Base-by-base conservation (phyloP, 2,888 invertebrate genomes). In the Tryphoninae sp. region DNA sequence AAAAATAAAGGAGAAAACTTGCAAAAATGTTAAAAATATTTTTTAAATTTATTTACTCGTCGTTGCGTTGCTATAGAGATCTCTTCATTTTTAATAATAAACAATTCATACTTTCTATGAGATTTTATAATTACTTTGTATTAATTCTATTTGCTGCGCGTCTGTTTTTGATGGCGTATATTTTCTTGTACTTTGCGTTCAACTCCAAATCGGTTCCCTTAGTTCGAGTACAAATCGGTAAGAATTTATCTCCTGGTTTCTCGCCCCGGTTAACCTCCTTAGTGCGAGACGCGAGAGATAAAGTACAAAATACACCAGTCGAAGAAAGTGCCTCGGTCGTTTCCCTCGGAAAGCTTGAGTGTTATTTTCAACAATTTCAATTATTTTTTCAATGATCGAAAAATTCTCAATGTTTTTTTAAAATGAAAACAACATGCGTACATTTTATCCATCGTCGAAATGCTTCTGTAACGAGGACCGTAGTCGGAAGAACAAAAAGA, bases 181-280 rank as follows among this genome's bases (percentile, higher is more conserved):
- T 22, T 68, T 68, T 40, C 42, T 11, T 13, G 40, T 61, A 6
- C 33, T 26, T 22, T 11, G 23, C 23, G 33, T 64, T 45, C 55
- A 49, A 71, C n/a, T 68, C 3, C 58, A 78, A 58, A 19, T 78
- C 58, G 16, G 65, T 58, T 49, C 55, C 51, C 64, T 78, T 71
- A 33, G 64, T 11, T 23, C 65, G 71, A 55, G 69, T 64, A n/a
- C 65, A 64, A 78, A 72, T 72, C 55, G 58, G 40, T 49, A 42
- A 64, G 71, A 71, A 77, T 26, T 74, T 65, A 64, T 64, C 65
- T 64, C 65, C 40, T 33, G 55, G 64, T 55, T 58, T 26, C 2
- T 58, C 19, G 42, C 13, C 58, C 33, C 45, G 2, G 55, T 49
- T 26, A 33, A n/a, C 19, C 40, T 16, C 19, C 65, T 49, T 33